Evolutionary conservation across 2,113 vertebrate genomes (phyloP).

Genomic region (Etia nguti): DNA sequence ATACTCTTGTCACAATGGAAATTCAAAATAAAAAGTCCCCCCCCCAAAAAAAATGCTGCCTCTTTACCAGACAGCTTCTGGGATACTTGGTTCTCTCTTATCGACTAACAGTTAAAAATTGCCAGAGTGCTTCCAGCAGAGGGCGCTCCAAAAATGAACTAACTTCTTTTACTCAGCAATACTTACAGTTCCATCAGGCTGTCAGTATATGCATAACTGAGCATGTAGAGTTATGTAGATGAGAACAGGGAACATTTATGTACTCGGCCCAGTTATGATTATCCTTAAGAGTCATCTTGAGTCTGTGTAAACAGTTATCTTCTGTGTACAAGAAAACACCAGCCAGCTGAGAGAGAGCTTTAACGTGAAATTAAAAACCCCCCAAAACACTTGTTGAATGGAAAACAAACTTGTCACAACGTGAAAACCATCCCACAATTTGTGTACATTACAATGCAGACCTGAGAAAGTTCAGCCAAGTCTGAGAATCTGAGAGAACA

Average conservation of each 20-base stretch:
- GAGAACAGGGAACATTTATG: not conserved
- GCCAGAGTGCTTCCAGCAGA: not conserved
- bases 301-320: not conserved
- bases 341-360: not conserved
- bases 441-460: not conserved
- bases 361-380: not conserved
- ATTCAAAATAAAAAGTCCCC: too few relatives aligned
- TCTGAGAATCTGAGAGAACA: not conserved
- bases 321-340: not conserved
- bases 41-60: not conserved
- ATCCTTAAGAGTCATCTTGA: not conserved
- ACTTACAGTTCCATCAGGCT: not conserved
- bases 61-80: not conserved
- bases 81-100: not conserved
- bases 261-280: not conserved
- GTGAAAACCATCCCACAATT: not conserved
- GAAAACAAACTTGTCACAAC: not conserved
- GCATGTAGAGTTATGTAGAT: not conserved
- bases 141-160: not conserved
- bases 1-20: too few relatives aligned
- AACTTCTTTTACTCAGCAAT: not conserved
- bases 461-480: not conserved
- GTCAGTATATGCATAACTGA: not conserved
- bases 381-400: fast-evolving
- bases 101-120: not conserved